Percentiles rank a stretch among this genome's conserved stretches.
Evolutionary conservation across 1,140 invertebrate species (phyloP).

Genomic region (Drosophila gunungcola): DNA sequence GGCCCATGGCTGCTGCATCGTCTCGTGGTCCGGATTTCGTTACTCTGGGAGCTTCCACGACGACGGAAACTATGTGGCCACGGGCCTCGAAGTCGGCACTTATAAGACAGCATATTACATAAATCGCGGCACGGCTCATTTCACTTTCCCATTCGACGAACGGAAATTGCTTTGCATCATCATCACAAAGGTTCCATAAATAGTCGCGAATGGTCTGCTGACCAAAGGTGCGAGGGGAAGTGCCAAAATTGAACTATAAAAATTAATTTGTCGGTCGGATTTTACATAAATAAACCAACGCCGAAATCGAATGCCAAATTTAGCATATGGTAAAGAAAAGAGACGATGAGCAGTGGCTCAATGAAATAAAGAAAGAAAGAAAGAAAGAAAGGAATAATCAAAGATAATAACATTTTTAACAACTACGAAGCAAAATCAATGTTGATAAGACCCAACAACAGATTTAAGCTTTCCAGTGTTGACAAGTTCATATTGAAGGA

Average conservation of each 20-base stretch:
- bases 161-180: constrained; percentile 72
- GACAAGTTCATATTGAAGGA: not conserved
- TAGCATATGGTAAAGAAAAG: not conserved
- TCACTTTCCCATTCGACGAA: constrained; percentile 66
- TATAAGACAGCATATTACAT: constrained; percentile 63
- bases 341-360: not conserved
- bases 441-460: not conserved
- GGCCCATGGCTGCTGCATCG: constrained; percentile 31
- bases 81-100: constrained; percentile 43
- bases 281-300: constrained; percentile 36
- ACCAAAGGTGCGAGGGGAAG: constrained; percentile 2
- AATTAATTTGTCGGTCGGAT: constrained; percentile 62
- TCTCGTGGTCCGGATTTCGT: constrained; percentile 12
- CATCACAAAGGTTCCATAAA: constrained; percentile 62
- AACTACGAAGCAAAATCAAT: not conserved
- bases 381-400: not conserved
- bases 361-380: not conserved
- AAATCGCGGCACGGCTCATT: constrained; percentile 43
- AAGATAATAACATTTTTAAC: not conserved
- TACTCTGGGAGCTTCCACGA: constrained; percentile 33
- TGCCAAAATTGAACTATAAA: constrained; percentile 56
- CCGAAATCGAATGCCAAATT: constrained; percentile 25
- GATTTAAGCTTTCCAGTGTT: not conserved
- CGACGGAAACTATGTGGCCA: constrained; percentile 47
- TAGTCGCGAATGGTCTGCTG: constrained; percentile 18